Evolutionary conservation across 2,888 invertebrate genomes (phyloP), one percentile per base, ranked within the genome.

Genomic region (Metacarcinus magister): DNA sequence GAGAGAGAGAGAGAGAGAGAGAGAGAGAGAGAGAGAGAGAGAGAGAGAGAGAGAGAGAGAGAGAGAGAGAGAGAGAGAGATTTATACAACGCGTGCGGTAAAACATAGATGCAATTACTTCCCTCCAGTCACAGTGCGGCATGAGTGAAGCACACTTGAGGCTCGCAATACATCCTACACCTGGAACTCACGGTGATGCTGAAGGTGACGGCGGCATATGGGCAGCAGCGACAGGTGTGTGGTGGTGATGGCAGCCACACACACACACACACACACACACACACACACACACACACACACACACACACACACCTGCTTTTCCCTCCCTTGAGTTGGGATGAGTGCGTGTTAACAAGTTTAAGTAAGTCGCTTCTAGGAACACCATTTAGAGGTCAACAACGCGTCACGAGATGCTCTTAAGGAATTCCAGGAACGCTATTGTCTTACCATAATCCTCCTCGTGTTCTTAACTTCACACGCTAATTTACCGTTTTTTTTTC

Each of bases 1-100:
- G 82, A 82, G 82, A 82, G 82, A 82, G 82, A 82, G 82, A 82
- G 82, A 82, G 82, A 82, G 82, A 82, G 82, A 82, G 82, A 82
- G 82, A 82, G 82, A 82, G 82, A 82, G 82, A 82, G 82, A 82
- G 82, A 82, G 82, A 82, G 82, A 82, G 32, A 82, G 32, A 67
- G 67, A 67, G 67, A 67, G 67, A 67, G 67, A 67, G 67, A 67
- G 67, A 67, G 67, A 67, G 67, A 67, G 67, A 67, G 67, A 67
- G 67, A 67, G 67, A 67, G 67, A 67, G 67, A 67, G 67, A 67
- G 67, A 67, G 67, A 67, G 67, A 67, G 67, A 67, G 67, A 67
- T 54, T 54, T 54, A 13, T 54, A 54, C 54, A 54, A 16, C 10
- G 13, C 8, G 54, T 8, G 54, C 16, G 54, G 54, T 54, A 54